Base-by-base conservation (phyloP, 2,113 vertebrate species). In the Actenoides lindsayi region DNA sequence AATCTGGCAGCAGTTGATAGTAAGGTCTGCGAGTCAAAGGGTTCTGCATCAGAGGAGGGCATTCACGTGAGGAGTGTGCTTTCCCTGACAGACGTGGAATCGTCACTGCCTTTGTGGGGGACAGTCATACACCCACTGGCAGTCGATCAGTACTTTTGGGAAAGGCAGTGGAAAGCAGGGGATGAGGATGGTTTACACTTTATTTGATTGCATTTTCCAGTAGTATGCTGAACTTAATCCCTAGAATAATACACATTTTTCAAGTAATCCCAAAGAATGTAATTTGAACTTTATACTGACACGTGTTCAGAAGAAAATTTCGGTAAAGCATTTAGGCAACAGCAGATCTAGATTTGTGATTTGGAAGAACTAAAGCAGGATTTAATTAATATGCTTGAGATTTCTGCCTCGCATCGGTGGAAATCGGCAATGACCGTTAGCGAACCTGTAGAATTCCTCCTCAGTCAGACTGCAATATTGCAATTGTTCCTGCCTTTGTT, bases 1-100 rank as follows among this genome's bases (percentile, higher is more conserved):
- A 93, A 15, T 83, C 86, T 94, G 95, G 91, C 89, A 91, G 94
- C 92, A 92, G 51, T 57, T 75, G 84, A 16, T 16, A 7, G 20
- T 1, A 2, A 82, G 69, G 73, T 15, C 83, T 42, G 69, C 0
- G 25, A 87, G 77, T n/a, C 92, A 54, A 53, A 64, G 62, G 76
- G 69, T 64, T 91, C 79, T 87, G 73, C 27, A 53, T n/a, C 64
- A 56, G 51, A 71, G 80, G 64, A 76, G 44, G 71, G n/a, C 7
- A 44, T 25, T 62, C 46, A 18, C 0, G 0, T 21, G 73, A 20
- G 31, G 79, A 3, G 7, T 39, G 51, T 68, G 68, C 57, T 53
- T 44, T 42, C 62, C 80, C 51, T 28, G 57, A 25, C 33, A 54
- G 90, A 56, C 4, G 17, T 81, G 68, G 64, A 33, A 65, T 81